A percentile compares a stretch with the other conserved stretches of the same genome.
Conservation (phyloP, 2,797 vertebrate species). For the Simalia tracyae region DNA sequence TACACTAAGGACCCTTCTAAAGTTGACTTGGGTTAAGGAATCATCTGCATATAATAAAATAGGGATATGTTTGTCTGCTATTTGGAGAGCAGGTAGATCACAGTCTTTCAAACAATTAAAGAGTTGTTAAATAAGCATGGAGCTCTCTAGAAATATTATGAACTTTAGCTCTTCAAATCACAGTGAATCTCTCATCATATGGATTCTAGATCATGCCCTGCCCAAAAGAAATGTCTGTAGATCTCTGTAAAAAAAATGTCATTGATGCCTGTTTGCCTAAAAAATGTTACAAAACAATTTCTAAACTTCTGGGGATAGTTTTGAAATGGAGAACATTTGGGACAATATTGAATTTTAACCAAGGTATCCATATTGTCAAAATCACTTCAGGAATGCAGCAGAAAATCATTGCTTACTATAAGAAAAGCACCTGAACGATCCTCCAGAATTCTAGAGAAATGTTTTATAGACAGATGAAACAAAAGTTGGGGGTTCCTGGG, state of each 20-base stretch:
- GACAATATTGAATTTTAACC: neutral
- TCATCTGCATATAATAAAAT: too few species aligned
- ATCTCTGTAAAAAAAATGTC: neutral
- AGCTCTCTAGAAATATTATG: neutral
- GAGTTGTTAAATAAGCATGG: neutral
- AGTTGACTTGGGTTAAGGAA: too few species aligned
- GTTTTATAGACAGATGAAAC: too few species aligned
- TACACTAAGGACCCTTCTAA: too few species aligned
- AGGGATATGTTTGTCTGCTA: too few species aligned
- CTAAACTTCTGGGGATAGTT: neutral
- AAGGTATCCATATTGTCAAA: neutral
- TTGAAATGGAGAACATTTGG: neutral
- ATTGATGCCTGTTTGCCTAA: neutral
- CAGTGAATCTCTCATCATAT: neutral
- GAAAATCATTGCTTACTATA: too few species aligned
- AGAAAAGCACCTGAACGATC: too few species aligned
- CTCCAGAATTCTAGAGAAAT: too few species aligned
- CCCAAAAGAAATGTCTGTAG: neutral
- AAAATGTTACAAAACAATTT: neutral
- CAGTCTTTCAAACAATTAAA: neutral
- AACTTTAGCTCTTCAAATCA: neutral
- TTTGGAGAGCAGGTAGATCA: too few species aligned
- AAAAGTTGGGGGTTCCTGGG: too few species aligned
- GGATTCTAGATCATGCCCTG: neutral
- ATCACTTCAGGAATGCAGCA: neutral